Evolutionary conservation across 2,113 vertebrate species (phyloP).

Genomic region (Oceanodroma tethys): DNA sequence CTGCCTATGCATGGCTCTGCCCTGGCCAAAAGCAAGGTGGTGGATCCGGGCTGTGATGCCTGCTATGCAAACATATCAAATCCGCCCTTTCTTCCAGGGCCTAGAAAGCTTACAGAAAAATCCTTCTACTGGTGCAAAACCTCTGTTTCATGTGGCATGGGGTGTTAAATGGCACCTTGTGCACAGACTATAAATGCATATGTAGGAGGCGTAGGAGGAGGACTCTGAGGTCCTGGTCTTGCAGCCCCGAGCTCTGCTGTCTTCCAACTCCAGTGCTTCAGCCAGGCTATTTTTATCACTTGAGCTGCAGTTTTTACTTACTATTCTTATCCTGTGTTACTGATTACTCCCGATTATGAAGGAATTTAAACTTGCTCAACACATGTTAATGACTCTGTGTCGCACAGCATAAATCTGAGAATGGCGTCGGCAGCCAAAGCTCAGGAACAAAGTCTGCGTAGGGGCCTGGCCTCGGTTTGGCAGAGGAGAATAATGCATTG

Average conservation of each 20-base stretch:
- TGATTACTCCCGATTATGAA: constrained; percentile 29
- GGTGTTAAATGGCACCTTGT: background rate
- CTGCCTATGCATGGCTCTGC: background rate
- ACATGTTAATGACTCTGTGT: background rate
- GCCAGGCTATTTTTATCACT: constrained; percentile 14
- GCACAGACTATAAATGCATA: background rate
- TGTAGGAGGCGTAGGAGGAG: background rate
- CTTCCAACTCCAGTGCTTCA: background rate
- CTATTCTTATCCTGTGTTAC: constrained; percentile 25
- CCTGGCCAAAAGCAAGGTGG: background rate
- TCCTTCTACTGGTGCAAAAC: background rate
- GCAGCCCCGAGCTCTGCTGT: background rate
- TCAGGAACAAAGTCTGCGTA: background rate
- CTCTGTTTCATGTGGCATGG: background rate
- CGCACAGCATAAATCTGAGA: background rate
- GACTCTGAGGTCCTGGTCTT: background rate
- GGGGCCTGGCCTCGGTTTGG: background rate
- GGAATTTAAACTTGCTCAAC: background rate
- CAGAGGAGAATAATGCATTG: background rate
- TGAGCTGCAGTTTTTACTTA: constrained; percentile 9
- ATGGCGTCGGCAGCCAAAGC: background rate
- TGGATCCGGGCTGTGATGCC: background rate
- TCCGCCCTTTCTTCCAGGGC: background rate
- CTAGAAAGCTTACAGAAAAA: background rate
- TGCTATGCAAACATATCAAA: background rate